Evolutionary conservation across 2,113 vertebrate species (phyloP).

Genomic region (Passer montanus): DNA sequence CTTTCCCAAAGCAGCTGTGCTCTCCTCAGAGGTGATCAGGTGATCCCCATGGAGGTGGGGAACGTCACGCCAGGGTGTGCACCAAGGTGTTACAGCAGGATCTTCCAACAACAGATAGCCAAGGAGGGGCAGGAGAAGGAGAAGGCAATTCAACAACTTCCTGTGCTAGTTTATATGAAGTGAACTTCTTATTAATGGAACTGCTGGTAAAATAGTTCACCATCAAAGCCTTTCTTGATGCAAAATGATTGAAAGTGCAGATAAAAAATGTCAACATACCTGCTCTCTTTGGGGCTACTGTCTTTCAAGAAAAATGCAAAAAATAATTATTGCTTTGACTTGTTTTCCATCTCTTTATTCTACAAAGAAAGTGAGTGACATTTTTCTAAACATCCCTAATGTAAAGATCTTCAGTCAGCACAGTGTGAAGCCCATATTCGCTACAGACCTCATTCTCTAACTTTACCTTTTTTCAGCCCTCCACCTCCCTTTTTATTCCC

Average conservation of each 20-base stretch:
- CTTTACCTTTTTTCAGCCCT: neutral
- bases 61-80: fast-evolving
- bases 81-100: neutral
- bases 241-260: neutral
- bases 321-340: neutral
- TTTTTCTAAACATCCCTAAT: neutral
- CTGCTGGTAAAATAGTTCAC: neutral
- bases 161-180: neutral
- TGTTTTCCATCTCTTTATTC: neutral
- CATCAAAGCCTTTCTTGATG: neutral
- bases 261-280: fast-evolving
- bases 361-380: fast-evolving
- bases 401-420: neutral
- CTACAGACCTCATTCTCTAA: neutral
- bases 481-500: neutral
- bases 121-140: neutral
- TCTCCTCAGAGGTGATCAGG: neutral
- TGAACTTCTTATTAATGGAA: neutral
- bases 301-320: neutral
- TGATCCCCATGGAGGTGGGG: too few relatives aligned
- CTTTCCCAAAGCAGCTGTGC: neutral
- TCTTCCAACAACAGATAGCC: fast-evolving
- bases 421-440: neutral
- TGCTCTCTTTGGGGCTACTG: neutral
- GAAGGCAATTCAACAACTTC: neutral